Base-by-base conservation (phyloP, 1,140 invertebrate genomes). In the Camponotus pennsylvanicus region DNA sequence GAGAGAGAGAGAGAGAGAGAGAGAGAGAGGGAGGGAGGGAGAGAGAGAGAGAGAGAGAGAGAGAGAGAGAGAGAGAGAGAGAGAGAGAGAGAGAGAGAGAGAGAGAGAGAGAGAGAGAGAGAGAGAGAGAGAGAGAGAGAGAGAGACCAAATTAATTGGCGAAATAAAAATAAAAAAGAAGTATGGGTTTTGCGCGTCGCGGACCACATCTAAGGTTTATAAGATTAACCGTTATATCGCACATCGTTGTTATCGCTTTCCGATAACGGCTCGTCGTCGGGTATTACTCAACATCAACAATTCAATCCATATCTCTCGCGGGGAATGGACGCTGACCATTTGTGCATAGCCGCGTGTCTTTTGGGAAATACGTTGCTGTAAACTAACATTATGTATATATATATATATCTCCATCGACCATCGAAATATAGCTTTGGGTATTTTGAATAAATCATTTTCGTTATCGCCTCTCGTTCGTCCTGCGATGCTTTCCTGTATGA, bases 281-380 rank as follows among this genome's bases (percentile, higher is more conserved):
- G 71, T 91, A 90, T 86, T 87, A 87, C 78, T 86, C 87, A 70
- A 63, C 71, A 92, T 92, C 90, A 92, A 91, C 89, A 89, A 92
- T 93, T 93, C 91, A 92, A 93, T 92, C 90, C 86, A 63, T 89
- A 91, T 92, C 92, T 92, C 91, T 89, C 90, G 77, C 6, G 59
- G 85, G 83, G 64, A 63, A 59, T 37, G 37, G n/a, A 3, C 15
- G 5, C 37, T 27, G 45, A 37, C 55, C 21, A 37, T 3, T 27
- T 49, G 13, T 75, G 32, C 52, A 55, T 45, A 55, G 9, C 79
- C 57, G 49, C 15, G 63, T 59, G 40, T 67, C 87, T 32, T 76
- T 11, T 8, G 87, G 87, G 87, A 89, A 89, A 89, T 89, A 89
- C 79, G 73, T 67, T 88, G 66, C 57, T 83, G 80, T 88, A 88